Evolutionary conservation across 2,888 invertebrate species (phyloP).

Genomic region (Ryuthela nishihirai): DNA sequence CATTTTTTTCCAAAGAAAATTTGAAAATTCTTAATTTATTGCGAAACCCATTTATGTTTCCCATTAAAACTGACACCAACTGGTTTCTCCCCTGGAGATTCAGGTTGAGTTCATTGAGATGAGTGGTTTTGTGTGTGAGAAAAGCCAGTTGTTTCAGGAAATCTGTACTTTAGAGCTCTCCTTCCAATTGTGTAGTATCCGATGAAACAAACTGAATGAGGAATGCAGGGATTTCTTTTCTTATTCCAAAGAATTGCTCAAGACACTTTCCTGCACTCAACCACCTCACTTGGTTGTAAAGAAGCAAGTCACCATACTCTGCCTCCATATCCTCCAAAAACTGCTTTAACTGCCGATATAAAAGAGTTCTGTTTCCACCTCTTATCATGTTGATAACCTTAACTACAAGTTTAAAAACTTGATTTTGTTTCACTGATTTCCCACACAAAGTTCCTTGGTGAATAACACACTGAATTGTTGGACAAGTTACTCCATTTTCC

Average conservation of each 20-base stretch:
- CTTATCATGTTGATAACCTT: background rate
- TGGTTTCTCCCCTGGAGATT: background rate
- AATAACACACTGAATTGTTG: background rate
- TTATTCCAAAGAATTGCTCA: too few species aligned
- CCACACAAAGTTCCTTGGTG: background rate
- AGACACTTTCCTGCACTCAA: background rate
- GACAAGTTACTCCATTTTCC: conserved; percentile 1
- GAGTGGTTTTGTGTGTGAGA: background rate
- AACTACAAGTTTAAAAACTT: background rate
- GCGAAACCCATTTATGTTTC: background rate
- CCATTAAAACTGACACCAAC: background rate
- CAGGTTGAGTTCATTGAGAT: background rate
- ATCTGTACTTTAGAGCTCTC: too few species aligned
- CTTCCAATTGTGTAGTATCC: background rate
- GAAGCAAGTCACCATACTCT: background rate
- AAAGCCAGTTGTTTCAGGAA: too few species aligned
- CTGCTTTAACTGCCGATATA: background rate
- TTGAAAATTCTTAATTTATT: too few species aligned
- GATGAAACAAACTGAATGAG: background rate
- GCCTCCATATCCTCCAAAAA: conserved; percentile 1
- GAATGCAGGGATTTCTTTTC: too few species aligned
- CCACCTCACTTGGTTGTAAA: background rate
- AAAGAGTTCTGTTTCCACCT: background rate
- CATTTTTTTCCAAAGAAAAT: too few species aligned
- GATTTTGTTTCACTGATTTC: conserved; percentile 5